These are phyloP conservation scores for Xiphophorus hellerii DNA, from an alignment of 2,113 vertebrate genomes.

Conservation along the genomic window DNA sequence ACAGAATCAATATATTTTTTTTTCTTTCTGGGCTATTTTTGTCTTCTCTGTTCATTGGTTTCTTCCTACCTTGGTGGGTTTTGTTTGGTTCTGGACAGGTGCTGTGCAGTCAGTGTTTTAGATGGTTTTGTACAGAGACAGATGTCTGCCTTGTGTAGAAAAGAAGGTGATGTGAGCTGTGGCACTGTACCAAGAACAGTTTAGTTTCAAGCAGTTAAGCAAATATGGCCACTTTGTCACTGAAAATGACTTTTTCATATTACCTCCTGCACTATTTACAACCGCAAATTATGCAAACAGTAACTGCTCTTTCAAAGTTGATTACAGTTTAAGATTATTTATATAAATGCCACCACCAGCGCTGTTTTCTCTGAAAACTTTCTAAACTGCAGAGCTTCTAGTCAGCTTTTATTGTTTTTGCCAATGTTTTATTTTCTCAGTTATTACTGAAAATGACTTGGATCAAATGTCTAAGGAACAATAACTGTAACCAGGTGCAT, in stretches of 20 bases:
- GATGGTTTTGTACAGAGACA: background rate
- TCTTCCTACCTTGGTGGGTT: slow-evolving; percentile 2
- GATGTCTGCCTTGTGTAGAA: slow-evolving; percentile 12
- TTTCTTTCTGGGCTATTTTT: background rate
- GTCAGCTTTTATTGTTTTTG: background rate
- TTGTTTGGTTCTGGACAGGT: background rate
- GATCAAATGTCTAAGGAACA: background rate
- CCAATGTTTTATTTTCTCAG: slow-evolving; percentile 3
- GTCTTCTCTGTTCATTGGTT: background rate
- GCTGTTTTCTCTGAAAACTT: background rate
- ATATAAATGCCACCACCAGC: background rate
- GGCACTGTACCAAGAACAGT: slow-evolving; percentile 7
- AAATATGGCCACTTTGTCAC: background rate
- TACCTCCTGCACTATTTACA: slow-evolving; percentile 10
- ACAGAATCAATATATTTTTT: background rate
- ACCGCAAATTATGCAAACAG: background rate
- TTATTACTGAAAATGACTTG: background rate
- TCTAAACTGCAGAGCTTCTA: background rate
- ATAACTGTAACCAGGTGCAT: background rate
- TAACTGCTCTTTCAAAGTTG: background rate
- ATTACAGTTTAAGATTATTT: background rate
- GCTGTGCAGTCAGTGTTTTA: background rate
- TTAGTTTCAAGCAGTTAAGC: slow-evolving; percentile 14
- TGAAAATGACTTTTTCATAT: slow-evolving; percentile 5
- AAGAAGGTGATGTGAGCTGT: slow-evolving; percentile 8